Base-by-base conservation (phyloP, 2,113 vertebrate genomes). In the Catharus fuscescens region DNA sequence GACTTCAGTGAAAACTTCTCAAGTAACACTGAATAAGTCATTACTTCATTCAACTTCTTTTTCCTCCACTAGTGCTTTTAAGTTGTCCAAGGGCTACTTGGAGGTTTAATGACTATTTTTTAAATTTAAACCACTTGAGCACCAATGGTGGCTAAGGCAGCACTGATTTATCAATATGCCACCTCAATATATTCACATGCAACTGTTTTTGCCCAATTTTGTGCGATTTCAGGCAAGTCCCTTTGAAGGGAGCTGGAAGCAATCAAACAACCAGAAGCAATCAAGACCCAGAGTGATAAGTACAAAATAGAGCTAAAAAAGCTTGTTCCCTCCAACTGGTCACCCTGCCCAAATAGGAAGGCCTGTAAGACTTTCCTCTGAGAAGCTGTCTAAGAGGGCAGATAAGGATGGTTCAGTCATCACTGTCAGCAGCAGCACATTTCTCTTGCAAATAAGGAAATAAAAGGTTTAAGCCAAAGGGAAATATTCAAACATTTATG, bases 161-260 rank as follows among this genome's bases (percentile, higher is more conserved):
- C 70, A 67, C 12, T 67, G 87, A 81, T 91, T 91, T 71, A 95
- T 71, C 80, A 89, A 86, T 73, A 89, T 29, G 25, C 56, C 81
- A 79, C 48, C 78, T 92, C 61, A 87, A 32, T 28, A 60, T 59
- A 92, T 74, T 80, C 88, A 84, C 29, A 61, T 2, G 4, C 60
- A 57, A 66, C 67, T 66, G 28, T 54, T 73, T 93, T 73, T 54
- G 36, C 28, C 56, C 69, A 69, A 21, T 69, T 93, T 73, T 66
- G 28, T 26, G 5, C 0, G 0, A 85, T 88, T 74, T 85, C 47
- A 62, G 42, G 44, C 25, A 48, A 81, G 38, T 59, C 32, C 32
- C 44, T 28, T 71, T 59, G 31, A 88, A 62, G 47, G 5, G 52
- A 57, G 14, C 65, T 57, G 71, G 65, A 79, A 78, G 82, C 62